phyloP scores from a whole-genome alignment of 2,888 invertebrate genomes.

The Dendrolimus pini region DNA sequence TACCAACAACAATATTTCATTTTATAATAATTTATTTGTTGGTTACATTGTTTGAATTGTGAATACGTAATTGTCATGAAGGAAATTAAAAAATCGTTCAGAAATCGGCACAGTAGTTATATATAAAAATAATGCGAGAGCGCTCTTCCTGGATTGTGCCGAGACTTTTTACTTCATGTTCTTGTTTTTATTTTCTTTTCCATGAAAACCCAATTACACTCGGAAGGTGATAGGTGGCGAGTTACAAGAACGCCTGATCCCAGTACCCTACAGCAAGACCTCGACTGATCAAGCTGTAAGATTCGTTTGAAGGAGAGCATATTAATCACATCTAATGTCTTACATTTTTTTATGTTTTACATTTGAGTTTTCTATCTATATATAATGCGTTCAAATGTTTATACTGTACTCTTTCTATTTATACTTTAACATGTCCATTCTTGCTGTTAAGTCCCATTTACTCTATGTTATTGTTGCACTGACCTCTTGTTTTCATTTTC shows the following conservation, averaged over 20 bases:
- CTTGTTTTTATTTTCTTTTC: constrained; percentile 80
- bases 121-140: constrained; percentile 8
- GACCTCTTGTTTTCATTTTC: constrained; percentile 42
- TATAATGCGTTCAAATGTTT: constrained; percentile 45
- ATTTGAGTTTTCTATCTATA: constrained; percentile 30
- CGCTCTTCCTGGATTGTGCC: constrained; percentile 40
- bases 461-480: constrained; percentile 44
- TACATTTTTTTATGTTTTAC: constrained; percentile 47
- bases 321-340: constrained; percentile 54
- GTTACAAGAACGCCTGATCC: constrained; percentile 99
- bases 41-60: no score
- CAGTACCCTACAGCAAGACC: constrained; percentile 99
- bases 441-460: constrained; percentile 33
- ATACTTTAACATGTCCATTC: constrained; percentile 52
- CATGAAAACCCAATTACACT: constrained; percentile 90
- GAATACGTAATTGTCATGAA: background rate
- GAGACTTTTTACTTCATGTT: constrained; percentile 68
- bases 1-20: no score
- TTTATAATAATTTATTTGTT: no score
- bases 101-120: constrained; percentile 26
- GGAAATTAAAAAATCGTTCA: constrained; percentile 26
- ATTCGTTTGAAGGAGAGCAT: constrained; percentile 49
- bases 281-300: constrained; percentile 99
- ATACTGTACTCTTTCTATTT: constrained; percentile 63
- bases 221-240: constrained; percentile 99